Evolutionary conservation across 2,113 vertebrate species (phyloP).

Genomic region (Leucopsar rothschildi): DNA sequence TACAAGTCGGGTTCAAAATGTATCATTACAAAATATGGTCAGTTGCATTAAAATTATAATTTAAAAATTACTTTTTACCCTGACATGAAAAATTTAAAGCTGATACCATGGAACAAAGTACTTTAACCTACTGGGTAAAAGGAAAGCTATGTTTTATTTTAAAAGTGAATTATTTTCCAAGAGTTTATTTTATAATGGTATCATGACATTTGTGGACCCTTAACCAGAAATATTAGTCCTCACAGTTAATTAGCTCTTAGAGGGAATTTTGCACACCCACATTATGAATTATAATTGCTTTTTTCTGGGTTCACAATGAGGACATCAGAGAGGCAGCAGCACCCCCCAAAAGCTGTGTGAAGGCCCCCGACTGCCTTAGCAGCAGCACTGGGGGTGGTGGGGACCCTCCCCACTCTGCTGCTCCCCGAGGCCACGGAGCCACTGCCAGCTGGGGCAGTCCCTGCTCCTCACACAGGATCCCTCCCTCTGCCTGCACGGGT

Average conservation of each 20-base stretch:
- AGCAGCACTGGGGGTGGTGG: fast-evolving
- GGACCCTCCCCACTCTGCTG: not conserved
- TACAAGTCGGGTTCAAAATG: slow-evolving; percentile 57
- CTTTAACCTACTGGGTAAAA: slow-evolving; percentile 54
- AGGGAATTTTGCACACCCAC: not conserved
- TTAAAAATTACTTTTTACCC: slow-evolving; percentile 60
- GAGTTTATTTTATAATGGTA: slow-evolving; percentile 54
- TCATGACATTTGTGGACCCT: slow-evolving; percentile 22
- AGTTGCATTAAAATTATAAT: slow-evolving; percentile 64
- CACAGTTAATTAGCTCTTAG: slow-evolving; percentile 43
- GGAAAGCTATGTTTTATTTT: slow-evolving; percentile 57
- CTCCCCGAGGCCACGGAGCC: fast-evolving
- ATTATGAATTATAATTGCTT: not conserved
- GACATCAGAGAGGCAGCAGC: not conserved
- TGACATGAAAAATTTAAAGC: slow-evolving; percentile 60
- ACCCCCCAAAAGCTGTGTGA: not conserved
- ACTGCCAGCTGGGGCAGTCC: fast-evolving
- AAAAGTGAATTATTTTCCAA: slow-evolving; percentile 46
- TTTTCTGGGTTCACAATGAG: not conserved
- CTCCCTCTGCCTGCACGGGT: fast-evolving
- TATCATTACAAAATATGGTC: slow-evolving; percentile 36
- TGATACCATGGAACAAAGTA: slow-evolving; percentile 28
- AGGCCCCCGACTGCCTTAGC: fast-evolving
- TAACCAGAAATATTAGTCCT: slow-evolving; percentile 41
- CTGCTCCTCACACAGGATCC: fast-evolving